Percentiles rank a stretch among this genome's conserved stretches.
Evolutionary conservation across 2,888 invertebrate species (phyloP).

Genomic region (Marronus borbonicus): DNA sequence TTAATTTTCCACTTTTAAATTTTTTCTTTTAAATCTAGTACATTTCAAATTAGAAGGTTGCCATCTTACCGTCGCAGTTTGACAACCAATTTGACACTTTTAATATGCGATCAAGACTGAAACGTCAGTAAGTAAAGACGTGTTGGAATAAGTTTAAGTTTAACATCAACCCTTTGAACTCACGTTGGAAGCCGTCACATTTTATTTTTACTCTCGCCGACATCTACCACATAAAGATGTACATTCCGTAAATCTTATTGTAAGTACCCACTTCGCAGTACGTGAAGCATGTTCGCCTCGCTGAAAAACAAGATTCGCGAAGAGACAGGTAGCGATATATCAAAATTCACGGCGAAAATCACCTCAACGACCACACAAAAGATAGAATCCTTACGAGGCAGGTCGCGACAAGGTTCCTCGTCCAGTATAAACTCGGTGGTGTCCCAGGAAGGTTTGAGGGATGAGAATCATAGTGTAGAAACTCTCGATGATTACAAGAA

Average conservation of each 20-base stretch:
- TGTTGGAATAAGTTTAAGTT: conserved; percentile 28
- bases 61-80: background rate
- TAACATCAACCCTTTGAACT: background rate
- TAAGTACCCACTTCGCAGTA: background rate
- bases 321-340: conserved; percentile 88
- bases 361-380: conserved; percentile 72
- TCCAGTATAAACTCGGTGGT: conserved; percentile 69
- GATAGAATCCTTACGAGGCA: conserved; percentile 69
- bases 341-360: conserved; percentile 69
- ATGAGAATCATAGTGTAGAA: conserved; percentile 63
- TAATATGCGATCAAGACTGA: conserved; percentile 3
- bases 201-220: background rate
- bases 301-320: conserved; percentile 92
- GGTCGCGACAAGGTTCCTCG: conserved; percentile 71
- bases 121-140: conserved; percentile 40
- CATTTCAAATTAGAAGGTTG: background rate
- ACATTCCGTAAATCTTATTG: conserved; percentile 3
- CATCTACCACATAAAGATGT: conserved; percentile 4
- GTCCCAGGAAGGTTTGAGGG: conserved; percentile 71
- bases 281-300: conserved; percentile 84
- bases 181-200: background rate
- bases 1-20: too few species aligned
- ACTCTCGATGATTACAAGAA: conserved; percentile 70
- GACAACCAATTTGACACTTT: conserved; percentile 17
- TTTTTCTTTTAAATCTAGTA: too few species aligned